Evolutionary conservation across 2,888 invertebrate genomes (phyloP).

Genomic region (Ophioninae sp.): DNA sequence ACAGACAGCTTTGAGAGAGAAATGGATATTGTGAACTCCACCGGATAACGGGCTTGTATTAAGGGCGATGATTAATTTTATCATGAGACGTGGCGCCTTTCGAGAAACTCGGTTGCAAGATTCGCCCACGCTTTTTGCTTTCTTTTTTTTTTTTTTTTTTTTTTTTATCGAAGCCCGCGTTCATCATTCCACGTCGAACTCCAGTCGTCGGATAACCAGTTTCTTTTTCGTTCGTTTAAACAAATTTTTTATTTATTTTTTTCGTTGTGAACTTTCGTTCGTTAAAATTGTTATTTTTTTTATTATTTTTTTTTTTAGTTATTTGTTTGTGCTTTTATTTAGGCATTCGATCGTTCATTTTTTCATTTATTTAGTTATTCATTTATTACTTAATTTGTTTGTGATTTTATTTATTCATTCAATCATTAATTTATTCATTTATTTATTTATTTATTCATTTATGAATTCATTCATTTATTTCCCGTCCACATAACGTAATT

Average conservation of each 20-base stretch:
- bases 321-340: neutral
- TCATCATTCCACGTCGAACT: neutral
- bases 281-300: neutral
- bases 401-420: no score
- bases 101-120: conserved; percentile 13
- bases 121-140: neutral
- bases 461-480: no score
- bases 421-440: no score
- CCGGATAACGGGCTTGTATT: conserved; percentile 19
- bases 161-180: neutral
- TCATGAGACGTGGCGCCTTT: conserved; percentile 9
- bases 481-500: no score
- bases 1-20: conserved; percentile 12
- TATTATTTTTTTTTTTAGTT: neutral
- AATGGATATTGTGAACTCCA: conserved; percentile 32
- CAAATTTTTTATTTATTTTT: no score
- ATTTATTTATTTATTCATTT: no score
- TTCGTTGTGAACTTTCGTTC: neutral
- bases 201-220: no score
- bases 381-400: no score
- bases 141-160: no score
- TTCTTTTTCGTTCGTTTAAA: no score
- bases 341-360: neutral
- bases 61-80: conserved; percentile 30
- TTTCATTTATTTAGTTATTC: no score